Evolutionary conservation across 2,797 vertebrate species (phyloP).

Genomic region (Pseudocheirus occidentalis): DNA sequence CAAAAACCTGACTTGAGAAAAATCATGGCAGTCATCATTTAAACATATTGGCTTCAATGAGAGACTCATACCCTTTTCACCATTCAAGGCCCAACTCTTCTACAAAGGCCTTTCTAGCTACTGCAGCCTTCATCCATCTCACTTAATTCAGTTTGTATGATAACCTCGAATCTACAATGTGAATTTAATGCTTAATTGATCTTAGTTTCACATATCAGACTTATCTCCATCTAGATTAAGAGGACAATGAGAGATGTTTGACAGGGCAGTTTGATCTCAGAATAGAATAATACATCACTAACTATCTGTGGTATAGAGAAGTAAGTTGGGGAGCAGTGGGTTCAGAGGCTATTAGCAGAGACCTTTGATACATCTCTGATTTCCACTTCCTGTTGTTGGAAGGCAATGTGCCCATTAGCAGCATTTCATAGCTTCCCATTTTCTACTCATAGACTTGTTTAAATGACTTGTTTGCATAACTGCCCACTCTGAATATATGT

Average conservation of each 20-base stretch:
- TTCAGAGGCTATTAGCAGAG: background rate
- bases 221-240: background rate
- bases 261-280: background rate
- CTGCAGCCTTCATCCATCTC: background rate
- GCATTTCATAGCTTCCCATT: background rate
- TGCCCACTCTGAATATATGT: background rate
- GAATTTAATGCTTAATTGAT: background rate
- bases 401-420: background rate
- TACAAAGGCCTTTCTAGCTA: background rate
- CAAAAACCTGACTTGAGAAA: background rate
- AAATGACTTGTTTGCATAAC: background rate
- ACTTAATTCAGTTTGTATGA: background rate
- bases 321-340: background rate
- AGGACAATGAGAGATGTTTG: background rate
- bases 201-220: background rate
- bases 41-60: background rate
- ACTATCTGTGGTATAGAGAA: background rate
- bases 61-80: background rate
- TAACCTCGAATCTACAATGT: background rate
- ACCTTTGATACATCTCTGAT: background rate
- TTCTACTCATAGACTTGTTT: background rate
- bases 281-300: background rate
- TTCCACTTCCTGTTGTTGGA: background rate
- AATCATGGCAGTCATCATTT: background rate
- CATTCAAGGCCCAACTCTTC: background rate